Evolutionary conservation across 2,113 vertebrate species (phyloP), one percentile per base, ranked within the genome.

Genomic region (Mugil cephalus): DNA sequence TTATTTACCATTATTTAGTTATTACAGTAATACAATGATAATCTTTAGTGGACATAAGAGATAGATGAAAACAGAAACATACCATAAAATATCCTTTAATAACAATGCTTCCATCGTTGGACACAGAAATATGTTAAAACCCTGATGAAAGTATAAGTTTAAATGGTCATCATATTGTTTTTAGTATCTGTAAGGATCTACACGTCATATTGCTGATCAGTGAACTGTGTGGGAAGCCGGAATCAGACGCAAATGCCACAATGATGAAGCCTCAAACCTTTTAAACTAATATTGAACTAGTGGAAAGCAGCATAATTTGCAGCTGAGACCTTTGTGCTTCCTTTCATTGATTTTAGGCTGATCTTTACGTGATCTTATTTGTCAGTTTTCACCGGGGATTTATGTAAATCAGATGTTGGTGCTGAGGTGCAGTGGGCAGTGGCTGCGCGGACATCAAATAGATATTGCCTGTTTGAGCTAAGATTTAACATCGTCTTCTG

Each of bases 361-460:
- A 40, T 40, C 10, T 0, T 24, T 19, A 69, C 2, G 42, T n/a
- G 24, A 55, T 47, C 8, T 40, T 38, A 40, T 54, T 45, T 45
- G 48, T 55, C 40, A 40, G 19, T 40, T 69, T 64, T 55, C 51
- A 47, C 13, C 30, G 42, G 18, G 15, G 55, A 12, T 53, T 55
- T 40, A 9, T 18, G n/a, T 38, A 34, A 36, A 19, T 78, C 34
- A 60, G 13, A 24, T 70, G 56, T 65, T 6, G 2, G 17, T 30
- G 42, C 21, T 10, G 13, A 47, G 11, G 40, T 48, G 47, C 50
- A 17, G 34, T 4, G 7, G 54, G 65, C n/a, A 10, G 47, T 1
- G n/a, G 34, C 43, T 54, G 42, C 39, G 59, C 12, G 79, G 81
- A 81, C 54, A 65, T 63, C 69, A 70, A 13, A 77, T 69, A 71